Conservation (phyloP, 1,140 invertebrate species). For the Bombus vancouverensis region DNA sequence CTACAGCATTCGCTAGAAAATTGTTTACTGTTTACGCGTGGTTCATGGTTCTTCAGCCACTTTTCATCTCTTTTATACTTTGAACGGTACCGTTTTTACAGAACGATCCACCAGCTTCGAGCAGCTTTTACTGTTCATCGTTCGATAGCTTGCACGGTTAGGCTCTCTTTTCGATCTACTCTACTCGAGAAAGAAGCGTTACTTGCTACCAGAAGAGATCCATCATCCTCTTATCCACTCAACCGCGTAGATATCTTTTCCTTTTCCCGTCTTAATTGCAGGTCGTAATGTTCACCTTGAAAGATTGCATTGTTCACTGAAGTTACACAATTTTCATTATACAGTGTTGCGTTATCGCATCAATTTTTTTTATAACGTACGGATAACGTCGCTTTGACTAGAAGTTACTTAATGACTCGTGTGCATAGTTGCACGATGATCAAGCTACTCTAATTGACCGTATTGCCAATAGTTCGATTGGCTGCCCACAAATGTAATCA, state of each 20-base stretch:
- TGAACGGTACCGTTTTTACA: not conserved
- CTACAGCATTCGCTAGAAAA: no score
- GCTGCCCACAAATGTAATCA: conserved; percentile 16
- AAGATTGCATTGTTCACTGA: not conserved
- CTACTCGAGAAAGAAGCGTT: conserved; percentile 3
- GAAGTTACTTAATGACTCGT: conserved; percentile 68
- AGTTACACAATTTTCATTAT: not conserved
- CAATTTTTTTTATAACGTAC: not conserved
- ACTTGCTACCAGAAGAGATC: conserved; percentile 34
- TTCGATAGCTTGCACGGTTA: conserved; percentile 30
- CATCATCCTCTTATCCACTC: not conserved
- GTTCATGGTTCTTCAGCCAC: not conserved
- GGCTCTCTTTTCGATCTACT: conserved; percentile 2
- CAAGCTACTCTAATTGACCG: conserved; percentile 68
- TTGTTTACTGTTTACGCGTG: no score
- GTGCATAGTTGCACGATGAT: conserved; percentile 67
- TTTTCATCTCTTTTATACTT: not conserved
- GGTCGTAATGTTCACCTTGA: not conserved
- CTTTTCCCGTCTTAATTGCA: conserved; percentile 19
- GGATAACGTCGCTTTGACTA: conserved; percentile 41
- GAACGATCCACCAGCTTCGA: not conserved
- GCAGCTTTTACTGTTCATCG: not conserved
- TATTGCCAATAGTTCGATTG: conserved; percentile 65
- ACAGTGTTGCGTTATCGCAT: not conserved
- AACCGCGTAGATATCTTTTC: conserved; percentile 14